Conservation (phyloP, 2,113 vertebrate species). For the Cheirogaleus medius region DNA sequence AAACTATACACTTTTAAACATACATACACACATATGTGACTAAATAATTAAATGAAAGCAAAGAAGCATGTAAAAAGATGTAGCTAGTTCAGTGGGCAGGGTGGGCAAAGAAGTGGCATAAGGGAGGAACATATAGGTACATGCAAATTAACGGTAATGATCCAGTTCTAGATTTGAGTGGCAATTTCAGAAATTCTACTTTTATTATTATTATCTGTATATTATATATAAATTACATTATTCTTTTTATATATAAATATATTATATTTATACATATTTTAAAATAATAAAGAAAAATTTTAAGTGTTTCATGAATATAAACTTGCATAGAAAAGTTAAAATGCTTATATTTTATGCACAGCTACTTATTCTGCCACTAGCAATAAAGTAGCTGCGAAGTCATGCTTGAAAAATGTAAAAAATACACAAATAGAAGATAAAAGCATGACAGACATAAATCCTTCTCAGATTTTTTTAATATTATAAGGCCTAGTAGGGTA, state of each 20-base stretch:
- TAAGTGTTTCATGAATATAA: not conserved
- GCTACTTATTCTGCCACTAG: conserved; percentile 34
- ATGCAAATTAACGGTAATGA: not conserved
- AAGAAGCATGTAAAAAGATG: not conserved
- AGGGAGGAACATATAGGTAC: not conserved
- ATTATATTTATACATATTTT: not conserved
- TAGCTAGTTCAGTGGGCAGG: not conserved
- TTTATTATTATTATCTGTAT: not conserved
- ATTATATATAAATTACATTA: not conserved
- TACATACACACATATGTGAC: not conserved
- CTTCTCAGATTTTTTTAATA: conserved; percentile 55
- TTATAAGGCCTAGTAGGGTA: not conserved
- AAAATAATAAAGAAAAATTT: not conserved
- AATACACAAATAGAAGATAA: conserved; percentile 38
- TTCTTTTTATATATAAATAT: not conserved
- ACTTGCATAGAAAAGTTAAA: conserved; percentile 34
- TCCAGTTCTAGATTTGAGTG: not conserved
- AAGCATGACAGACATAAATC: conserved; percentile 61
- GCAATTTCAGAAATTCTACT: not conserved
- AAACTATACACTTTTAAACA: not conserved
- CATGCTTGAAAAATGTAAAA: conserved; percentile 52
- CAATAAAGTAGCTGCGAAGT: conserved; percentile 57
- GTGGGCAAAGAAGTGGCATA: not conserved
- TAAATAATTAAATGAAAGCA: not conserved
- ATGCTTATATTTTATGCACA: conserved; percentile 41